phyloP scores from a whole-genome alignment of 1,140 invertebrate genomes.

The Papilio polyxenes region DNA sequence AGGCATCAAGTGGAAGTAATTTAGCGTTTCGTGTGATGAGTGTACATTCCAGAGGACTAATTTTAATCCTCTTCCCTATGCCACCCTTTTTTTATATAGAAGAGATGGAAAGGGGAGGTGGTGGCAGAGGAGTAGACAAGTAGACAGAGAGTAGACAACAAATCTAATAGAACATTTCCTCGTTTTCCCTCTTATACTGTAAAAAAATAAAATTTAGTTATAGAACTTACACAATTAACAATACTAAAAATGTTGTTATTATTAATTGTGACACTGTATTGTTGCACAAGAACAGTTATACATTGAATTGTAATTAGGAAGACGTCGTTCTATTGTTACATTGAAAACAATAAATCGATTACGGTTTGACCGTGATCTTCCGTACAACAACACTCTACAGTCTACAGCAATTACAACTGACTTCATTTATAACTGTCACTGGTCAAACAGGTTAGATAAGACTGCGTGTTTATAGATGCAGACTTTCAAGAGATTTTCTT shows the following conservation, averaged over 20 bases:
- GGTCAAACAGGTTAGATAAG: not conserved
- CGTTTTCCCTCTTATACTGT: too few species aligned
- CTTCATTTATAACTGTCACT: not conserved
- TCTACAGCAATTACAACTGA: not conserved
- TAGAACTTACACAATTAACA: too few species aligned
- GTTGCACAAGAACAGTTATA: not conserved
- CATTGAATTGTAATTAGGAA: constrained; percentile 11
- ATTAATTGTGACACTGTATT: not conserved
- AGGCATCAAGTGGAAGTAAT: too few species aligned
- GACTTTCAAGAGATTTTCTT: not conserved
- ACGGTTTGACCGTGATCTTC: not conserved
- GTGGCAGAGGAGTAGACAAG: too few species aligned
- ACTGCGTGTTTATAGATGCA: not conserved
- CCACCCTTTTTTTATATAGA: too few species aligned
- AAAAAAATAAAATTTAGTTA: too few species aligned
- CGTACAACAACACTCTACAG: not conserved
- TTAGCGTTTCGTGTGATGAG: too few species aligned
- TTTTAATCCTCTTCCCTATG: too few species aligned
- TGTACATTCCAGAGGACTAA: too few species aligned
- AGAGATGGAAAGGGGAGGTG: too few species aligned
- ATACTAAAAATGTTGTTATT: not conserved
- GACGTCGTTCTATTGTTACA: not conserved
- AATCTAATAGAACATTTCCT: too few species aligned
- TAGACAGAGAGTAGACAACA: too few species aligned
- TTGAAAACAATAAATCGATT: not conserved